Evolutionary conservation across 2,797 vertebrate genomes (phyloP).

Genomic region (Anguilla megastoma): DNA sequence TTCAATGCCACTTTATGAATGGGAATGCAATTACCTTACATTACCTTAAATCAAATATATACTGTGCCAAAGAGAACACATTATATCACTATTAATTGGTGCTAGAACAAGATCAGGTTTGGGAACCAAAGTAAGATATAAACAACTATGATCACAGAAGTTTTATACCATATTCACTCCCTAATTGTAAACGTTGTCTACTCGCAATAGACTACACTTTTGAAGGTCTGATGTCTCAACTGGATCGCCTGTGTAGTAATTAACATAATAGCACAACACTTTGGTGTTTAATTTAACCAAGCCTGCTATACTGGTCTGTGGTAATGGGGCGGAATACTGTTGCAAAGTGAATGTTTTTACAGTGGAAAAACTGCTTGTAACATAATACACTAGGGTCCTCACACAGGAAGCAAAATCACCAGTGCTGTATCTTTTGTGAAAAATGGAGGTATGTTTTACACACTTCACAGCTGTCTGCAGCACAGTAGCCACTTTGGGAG

Average conservation of each 20-base stretch:
- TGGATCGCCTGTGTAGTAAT: no score
- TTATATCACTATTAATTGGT: not conserved
- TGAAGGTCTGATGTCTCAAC: no score
- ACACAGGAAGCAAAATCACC: not conserved
- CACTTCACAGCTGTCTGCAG: not conserved
- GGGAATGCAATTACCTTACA: not conserved
- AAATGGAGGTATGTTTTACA: not conserved
- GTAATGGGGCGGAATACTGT: not conserved
- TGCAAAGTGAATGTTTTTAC: not conserved
- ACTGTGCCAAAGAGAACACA: not conserved
- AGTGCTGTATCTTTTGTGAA: not conserved
- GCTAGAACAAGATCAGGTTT: not conserved
- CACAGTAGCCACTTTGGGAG: not conserved
- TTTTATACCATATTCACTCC: not conserved
- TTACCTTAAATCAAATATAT: not conserved
- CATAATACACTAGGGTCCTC: not conserved
- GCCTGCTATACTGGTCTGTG: not conserved
- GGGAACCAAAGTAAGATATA: not conserved
- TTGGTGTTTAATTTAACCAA: not conserved
- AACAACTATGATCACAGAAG: not conserved
- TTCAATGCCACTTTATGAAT: not conserved
- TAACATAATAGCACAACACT: not conserved
- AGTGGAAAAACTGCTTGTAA: not conserved
- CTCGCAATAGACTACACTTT: not conserved
- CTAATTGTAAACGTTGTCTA: not conserved